Percentiles rank a stretch among this genome's conserved stretches.
Evolutionary conservation across 53 echinoderm and acorn worm genomes (phyloP).

Genomic region (Crossaster papposus): DNA sequence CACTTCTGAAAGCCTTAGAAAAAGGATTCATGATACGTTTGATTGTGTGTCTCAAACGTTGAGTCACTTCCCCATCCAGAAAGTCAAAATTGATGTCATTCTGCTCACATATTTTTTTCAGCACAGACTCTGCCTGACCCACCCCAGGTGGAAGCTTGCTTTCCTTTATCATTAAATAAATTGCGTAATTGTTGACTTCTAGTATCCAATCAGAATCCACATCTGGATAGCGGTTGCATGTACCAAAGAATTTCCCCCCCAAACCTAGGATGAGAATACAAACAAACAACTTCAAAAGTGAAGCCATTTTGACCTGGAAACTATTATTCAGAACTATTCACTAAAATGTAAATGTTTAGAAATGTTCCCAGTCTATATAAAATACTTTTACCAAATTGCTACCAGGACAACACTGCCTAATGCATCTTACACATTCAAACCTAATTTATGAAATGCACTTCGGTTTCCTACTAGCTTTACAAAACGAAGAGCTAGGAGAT

Average conservation of each 20-base stretch:
- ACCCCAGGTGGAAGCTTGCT: background rate
- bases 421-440: too few relatives aligned
- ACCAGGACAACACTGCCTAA: too few relatives aligned
- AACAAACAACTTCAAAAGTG: slow-evolving; percentile 18
- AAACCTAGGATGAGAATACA: background rate
- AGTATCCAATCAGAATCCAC: slow-evolving; percentile 11
- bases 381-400: too few relatives aligned
- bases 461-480: too few relatives aligned
- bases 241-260: background rate
- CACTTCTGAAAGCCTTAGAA: slow-evolving; percentile 22
- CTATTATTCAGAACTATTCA: background rate
- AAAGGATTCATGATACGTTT: slow-evolving; percentile 30
- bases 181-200: slow-evolving; percentile 28
- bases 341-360: too few relatives aligned
- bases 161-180: slow-evolving; percentile 36
- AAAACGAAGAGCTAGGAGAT: too few relatives aligned
- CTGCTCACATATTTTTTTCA: slow-evolving; percentile 23
- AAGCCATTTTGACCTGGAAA: slow-evolving; percentile 18
- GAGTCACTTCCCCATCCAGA: slow-evolving; percentile 14
- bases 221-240: slow-evolving; percentile 14
- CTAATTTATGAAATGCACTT: too few relatives aligned
- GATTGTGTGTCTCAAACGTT: background rate
- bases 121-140: slow-evolving; percentile 29
- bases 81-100: slow-evolving; percentile 35
- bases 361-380: background rate